Percentiles rank a stretch among this genome's conserved stretches.
phyloP scores from a whole-genome alignment of 1,140 invertebrate species.

The Copidosoma floridanum region DNA sequence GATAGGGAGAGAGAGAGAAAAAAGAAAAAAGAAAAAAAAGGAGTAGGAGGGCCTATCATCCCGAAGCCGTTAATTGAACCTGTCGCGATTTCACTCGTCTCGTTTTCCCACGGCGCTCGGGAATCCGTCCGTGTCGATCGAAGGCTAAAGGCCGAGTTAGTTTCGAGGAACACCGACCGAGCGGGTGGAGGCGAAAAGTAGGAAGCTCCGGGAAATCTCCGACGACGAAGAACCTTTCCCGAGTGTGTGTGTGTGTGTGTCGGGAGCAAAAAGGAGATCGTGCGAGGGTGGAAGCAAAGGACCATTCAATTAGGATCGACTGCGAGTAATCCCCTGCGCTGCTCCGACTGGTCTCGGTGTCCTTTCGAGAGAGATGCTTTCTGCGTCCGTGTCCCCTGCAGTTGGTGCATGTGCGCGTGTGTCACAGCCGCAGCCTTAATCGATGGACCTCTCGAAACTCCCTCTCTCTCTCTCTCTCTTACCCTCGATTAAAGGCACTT shows the following conservation, averaged over 20 bases:
- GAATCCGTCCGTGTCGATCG: neutral
- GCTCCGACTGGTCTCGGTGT: constrained; percentile 32
- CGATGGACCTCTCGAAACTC: constrained; percentile 39
- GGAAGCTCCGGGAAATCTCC: neutral
- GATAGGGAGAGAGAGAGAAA: no score
- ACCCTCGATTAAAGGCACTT: constrained; percentile 39
- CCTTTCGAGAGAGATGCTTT: constrained; percentile 21
- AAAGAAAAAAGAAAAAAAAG: neutral
- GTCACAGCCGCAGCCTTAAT: constrained; percentile 34
- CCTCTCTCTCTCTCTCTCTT: no score
- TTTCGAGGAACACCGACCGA: no score
- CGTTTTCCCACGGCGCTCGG: neutral
- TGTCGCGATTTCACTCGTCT: constrained; percentile 3
- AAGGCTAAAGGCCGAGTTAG: neutral
- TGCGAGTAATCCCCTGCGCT: constrained; percentile 38
- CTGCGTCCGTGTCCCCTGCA: neutral
- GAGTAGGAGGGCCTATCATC: no score
- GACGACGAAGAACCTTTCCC: constrained; percentile 23
- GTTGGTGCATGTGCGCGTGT: neutral
- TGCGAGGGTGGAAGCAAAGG: constrained; percentile 33
- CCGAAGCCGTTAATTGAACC: constrained; percentile 23
- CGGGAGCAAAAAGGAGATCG: no score
- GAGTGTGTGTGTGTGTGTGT: no score
- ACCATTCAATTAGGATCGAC: constrained; percentile 45
- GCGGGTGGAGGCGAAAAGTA: constrained; percentile 27